Conservation (phyloP, 2,113 vertebrate species). For the Phalacrocorax aristotelis region DNA sequence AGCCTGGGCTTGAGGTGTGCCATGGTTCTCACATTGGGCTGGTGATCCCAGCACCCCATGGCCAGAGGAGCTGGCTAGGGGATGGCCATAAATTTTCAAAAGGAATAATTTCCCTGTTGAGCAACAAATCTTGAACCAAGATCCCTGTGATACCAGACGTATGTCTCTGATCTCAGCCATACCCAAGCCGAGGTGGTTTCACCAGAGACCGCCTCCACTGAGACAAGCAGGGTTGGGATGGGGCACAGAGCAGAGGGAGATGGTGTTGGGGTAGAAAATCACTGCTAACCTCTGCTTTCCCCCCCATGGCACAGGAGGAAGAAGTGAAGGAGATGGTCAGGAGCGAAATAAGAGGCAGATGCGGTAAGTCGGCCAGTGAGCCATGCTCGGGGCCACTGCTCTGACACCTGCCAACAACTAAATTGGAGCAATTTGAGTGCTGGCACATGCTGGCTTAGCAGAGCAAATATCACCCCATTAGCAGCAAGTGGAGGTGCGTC, state of each 20-base stretch:
- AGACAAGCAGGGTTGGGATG: not conserved
- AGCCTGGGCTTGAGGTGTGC: not conserved
- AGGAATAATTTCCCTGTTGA: not conserved
- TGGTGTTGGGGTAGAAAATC: fast-evolving
- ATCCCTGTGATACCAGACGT: not conserved
- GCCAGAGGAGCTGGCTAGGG: not conserved
- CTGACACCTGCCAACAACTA: not conserved
- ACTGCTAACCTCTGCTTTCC: not conserved
- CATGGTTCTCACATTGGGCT: not conserved
- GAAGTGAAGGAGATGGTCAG: slow-evolving; percentile 84
- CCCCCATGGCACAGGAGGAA: slow-evolving; percentile 66
- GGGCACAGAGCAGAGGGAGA: not conserved
- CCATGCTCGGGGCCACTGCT: fast-evolving
- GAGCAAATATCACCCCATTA: slow-evolving; percentile 13
- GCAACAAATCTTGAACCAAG: not conserved
- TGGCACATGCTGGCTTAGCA: not conserved
- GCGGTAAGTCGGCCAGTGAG: slow-evolving; percentile 73
- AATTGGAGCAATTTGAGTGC: slow-evolving; percentile 26
- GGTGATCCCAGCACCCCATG: not conserved
- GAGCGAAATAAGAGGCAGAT: slow-evolving; percentile 78
- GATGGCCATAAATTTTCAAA: not conserved
- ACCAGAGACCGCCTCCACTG: not conserved
- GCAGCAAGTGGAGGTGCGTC: not conserved
- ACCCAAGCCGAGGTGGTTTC: not conserved
- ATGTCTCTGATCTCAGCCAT: not conserved